Evolutionary conservation across 2,797 vertebrate species (phyloP).

Genomic region (Synaphobranchus kaupii): DNA sequence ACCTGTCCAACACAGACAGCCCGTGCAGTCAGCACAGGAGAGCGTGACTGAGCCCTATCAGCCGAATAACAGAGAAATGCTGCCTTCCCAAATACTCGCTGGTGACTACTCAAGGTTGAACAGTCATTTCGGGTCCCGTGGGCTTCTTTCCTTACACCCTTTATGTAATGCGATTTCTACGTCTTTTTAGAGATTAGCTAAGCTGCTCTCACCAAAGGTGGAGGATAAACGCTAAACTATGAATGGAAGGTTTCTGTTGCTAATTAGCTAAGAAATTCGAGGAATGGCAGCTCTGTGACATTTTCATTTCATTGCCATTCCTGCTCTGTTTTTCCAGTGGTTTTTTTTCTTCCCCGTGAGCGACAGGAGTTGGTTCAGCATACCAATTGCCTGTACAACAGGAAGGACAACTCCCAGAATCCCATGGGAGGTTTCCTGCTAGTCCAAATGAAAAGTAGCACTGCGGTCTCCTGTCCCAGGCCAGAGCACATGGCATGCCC

Average conservation of each 20-base stretch:
- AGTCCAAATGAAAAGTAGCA: slow-evolving; percentile 4
- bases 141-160: background rate
- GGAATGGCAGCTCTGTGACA: background rate
- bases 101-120: background rate
- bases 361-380: background rate
- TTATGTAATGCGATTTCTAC: background rate
- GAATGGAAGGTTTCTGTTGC: slow-evolving; percentile 1
- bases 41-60: background rate
- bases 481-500: background rate
- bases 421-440: background rate
- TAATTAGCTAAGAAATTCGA: slow-evolving; percentile 9
- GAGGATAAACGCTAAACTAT: background rate
- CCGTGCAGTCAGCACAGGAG: background rate
- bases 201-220: background rate
- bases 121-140: background rate
- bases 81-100: background rate
- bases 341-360: background rate
- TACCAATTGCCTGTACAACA: background rate
- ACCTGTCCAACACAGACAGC: background rate
- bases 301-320: background rate
- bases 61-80: background rate
- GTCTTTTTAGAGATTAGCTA: slow-evolving; percentile 4
- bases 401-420: slow-evolving; percentile 10
- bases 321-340: background rate
- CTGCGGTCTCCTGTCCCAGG: background rate